Percentiles rank a stretch among this genome's conserved stretches.
These are phyloP conservation scores for Spodoptera frugiperda DNA, from an alignment of 1,140 invertebrate species.

Conservation along the genomic window DNA sequence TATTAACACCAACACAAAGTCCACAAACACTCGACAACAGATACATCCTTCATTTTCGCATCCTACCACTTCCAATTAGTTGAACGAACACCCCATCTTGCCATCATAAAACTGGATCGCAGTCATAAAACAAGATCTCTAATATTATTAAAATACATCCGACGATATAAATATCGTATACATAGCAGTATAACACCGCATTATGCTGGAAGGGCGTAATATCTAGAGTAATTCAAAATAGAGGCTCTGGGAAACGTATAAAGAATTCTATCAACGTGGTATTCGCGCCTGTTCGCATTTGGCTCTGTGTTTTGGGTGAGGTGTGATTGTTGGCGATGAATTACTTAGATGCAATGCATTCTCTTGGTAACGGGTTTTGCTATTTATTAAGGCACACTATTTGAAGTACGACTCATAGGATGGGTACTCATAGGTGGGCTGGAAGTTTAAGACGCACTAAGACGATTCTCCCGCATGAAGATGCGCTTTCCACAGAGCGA, in stretches of 20 bases:
- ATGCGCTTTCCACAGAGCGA: too few species aligned
- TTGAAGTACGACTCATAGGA: too few species aligned
- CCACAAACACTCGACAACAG: not conserved
- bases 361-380: too few species aligned
- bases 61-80: constrained; percentile 31
- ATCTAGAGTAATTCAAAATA: constrained; percentile 65
- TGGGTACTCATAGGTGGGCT: too few species aligned
- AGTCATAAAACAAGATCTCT: constrained; percentile 26
- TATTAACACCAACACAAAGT: not conserved
- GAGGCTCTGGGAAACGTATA: constrained; percentile 58
- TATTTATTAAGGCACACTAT: too few species aligned
- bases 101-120: constrained; percentile 24
- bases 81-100: not conserved
- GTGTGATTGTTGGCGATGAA: constrained; percentile 44
- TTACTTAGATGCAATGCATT: not conserved
- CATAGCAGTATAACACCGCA: constrained; percentile 11
- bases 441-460: too few species aligned
- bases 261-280: constrained; percentile 77
- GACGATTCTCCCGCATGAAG: too few species aligned
- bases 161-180: constrained; percentile 23
- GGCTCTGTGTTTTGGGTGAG: constrained; percentile 54
- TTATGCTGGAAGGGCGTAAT: constrained; percentile 36
- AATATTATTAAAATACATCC: constrained; percentile 36
- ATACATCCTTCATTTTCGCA: not conserved
- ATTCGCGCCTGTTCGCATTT: constrained; percentile 71